Base-by-base conservation (phyloP, 1,140 invertebrate genomes). In the Galendromus occidentalis region DNA sequence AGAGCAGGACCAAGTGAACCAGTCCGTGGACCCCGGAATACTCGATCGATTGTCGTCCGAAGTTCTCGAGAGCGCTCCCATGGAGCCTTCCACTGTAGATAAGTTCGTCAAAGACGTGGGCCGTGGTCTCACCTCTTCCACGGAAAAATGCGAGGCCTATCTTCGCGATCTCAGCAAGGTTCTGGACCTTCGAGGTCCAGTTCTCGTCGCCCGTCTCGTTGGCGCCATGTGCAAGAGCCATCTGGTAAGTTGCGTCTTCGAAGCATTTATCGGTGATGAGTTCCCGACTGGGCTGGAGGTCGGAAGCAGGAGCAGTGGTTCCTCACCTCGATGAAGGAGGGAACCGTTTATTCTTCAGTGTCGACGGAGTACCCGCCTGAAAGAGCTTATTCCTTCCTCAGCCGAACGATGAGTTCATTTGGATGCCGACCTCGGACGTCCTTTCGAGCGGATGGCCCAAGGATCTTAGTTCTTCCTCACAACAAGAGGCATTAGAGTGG, bases 151-250 rank as follows among this genome's bases (percentile, higher is more conserved):
- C 22, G 51, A 59, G 33, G 33, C 25, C 2, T 25, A 59, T 14
- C n/a, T 59, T 25, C 14, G 51, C 14, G 51, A 59, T 6, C 33
- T 59, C 22, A 29, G 25, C 25, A 59, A 33, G 22, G 51, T 22
- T 1, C 14, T 59, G n/a, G 51, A 22, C 12, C 14, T 59, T 25
- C 25, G 12, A 59, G 51, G 51, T 25, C 25, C 51, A 2, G 12
- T 14, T 17, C 22, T 59, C 14, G 20, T 59, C 25, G 51, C 51
- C 22, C 25, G 33, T 22, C 51, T 59, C 17, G 25, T 59, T 22
- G 33, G 51, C 25, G 51, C 51, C 51, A 59, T 59, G 51, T 59
- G 51, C 22, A 59, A 59, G 9, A 59, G 51, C 20, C 51, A 59
- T 33, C 25, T 59, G 14, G 51, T 59, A 22, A 59, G 51, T 59